Evolutionary conservation across 2,888 invertebrate genomes (phyloP).

Genomic region (Pseudococcus jackbeardsleyi): DNA sequence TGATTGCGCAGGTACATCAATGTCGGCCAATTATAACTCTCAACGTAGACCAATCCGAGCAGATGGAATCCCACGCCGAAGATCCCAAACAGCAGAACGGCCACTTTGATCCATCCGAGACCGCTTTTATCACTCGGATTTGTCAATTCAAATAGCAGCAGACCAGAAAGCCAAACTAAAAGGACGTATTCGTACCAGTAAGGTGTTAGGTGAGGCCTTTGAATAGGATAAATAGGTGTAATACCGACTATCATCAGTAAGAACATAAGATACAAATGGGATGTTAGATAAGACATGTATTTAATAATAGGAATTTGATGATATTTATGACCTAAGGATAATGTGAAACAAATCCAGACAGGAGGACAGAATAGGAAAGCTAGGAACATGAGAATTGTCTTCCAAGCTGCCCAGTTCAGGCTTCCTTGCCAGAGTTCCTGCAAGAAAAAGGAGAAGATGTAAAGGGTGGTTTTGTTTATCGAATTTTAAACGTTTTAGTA

Average conservation of each 20-base stretch:
- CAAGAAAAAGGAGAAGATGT: slow-evolving; percentile 67
- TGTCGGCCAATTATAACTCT: slow-evolving; percentile 83
- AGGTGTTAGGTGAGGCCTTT: slow-evolving; percentile 81
- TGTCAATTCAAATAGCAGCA: slow-evolving; percentile 94
- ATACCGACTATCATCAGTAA: slow-evolving; percentile 91
- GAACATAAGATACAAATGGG: slow-evolving; percentile 97
- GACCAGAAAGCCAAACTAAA: slow-evolving; percentile 93
- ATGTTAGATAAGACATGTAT: slow-evolving; percentile 99
- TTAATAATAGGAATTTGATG: slow-evolving; percentile 99
- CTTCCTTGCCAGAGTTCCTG: slow-evolving; percentile 98
- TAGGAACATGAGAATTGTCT: slow-evolving; percentile 92
- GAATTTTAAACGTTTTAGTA: background rate
- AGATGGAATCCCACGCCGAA: slow-evolving; percentile 92
- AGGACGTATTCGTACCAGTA: slow-evolving; percentile 94
- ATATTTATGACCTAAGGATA: slow-evolving; percentile 94
- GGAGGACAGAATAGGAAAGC: slow-evolving; percentile 95
- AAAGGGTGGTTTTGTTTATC: background rate
- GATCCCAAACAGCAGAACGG: slow-evolving; percentile 88
- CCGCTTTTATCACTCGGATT: slow-evolving; percentile 98
- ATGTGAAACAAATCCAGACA: slow-evolving; percentile 94
- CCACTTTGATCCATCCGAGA: slow-evolving; percentile 92
- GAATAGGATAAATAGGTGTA: slow-evolving; percentile 87
- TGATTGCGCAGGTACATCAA: slow-evolving; percentile 96
- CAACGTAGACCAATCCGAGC: slow-evolving; percentile 72
- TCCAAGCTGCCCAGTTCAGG: slow-evolving; percentile 95